Conservation (phyloP, 2,113 vertebrate genomes). For the Scophthalmus maximus region DNA sequence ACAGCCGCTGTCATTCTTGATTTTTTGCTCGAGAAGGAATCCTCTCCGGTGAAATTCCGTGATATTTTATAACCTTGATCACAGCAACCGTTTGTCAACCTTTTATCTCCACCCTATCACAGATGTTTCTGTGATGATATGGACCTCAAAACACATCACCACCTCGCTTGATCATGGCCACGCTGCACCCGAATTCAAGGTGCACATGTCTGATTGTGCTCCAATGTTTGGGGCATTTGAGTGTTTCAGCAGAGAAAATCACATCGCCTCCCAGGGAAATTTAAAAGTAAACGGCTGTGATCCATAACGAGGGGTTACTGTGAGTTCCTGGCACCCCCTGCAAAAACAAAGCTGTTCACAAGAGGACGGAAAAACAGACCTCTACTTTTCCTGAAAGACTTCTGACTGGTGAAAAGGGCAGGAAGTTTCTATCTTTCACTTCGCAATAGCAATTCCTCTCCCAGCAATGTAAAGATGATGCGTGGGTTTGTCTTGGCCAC, state of each 20-base stretch:
- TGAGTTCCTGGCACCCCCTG: conserved; percentile 12
- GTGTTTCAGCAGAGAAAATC: conserved; percentile 39
- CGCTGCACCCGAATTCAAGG: background rate
- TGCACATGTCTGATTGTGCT: background rate
- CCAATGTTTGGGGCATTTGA: conserved; percentile 27
- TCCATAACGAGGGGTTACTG: conserved; percentile 21
- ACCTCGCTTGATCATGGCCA: background rate
- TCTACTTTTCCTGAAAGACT: background rate
- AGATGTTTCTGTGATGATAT: conserved; percentile 18
- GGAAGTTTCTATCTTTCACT: conserved; percentile 25
- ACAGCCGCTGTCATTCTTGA: conserved; percentile 1
- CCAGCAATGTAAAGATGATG: conserved; percentile 28
- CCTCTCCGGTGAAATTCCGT: background rate
- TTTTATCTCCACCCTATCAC: conserved; percentile 6
- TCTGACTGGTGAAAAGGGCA: conserved; percentile 8
- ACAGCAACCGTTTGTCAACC: background rate
- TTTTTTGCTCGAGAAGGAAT: background rate
- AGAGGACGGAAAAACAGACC: conserved; percentile 3
- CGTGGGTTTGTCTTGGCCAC: conserved; percentile 32
- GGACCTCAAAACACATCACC: background rate
- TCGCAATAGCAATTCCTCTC: conserved; percentile 6
- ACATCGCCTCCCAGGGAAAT: conserved; percentile 17
- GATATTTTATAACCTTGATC: conserved; percentile 1
- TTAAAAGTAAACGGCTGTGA: conserved; percentile 52
- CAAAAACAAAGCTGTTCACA: conserved; percentile 14